Base-by-base conservation (phyloP, 2,888 invertebrate genomes). In the Rhingia rostrata region DNA sequence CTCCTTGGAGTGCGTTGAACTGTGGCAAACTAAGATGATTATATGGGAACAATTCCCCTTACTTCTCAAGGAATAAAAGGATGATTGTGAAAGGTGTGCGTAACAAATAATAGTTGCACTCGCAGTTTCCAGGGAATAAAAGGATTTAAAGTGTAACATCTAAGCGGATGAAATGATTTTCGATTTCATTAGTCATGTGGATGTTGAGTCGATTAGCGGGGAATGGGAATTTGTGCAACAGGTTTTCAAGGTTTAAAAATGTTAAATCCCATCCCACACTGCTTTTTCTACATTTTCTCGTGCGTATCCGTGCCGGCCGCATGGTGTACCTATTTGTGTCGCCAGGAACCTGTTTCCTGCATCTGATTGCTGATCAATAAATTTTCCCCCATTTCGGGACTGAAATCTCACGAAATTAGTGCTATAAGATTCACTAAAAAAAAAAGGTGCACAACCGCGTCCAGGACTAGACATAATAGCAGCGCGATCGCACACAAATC, bases 401-500 rank as follows among this genome's bases (percentile, higher is more conserved):
- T 22, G 22, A 22, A 22, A 22, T 47, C 14, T 47, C 12, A 73
- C 37, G 4, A 58, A 58, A 58, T 60, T 64, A 37, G 30, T 73
- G 61, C 45, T 64, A 5, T 56, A 45, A 7, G 14, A n/a, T 39
- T 37, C 10, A 6, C 7, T 56, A 56, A n/a, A 22, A 6, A 49
- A 64, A 64, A 64, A 64, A 64, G 74, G 61, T 63, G 45, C 54
- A 47, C 47, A 64, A 45, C 56, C 33, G 41, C 66, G 32, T 54
- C 63, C 61, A 78, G 69, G 77, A 69, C 67, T 69, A 63, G 63
- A 45, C 45, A 77, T 67, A 67, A 67, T 61, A 54, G 66, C 51
- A 22, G 22, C 61, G 39, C 54, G 54, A 54, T 74, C 58, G 51
- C 60, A 75, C 67, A 78, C 78, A 63, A 70, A 78, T 78, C 69